phyloP scores from a whole-genome alignment of 2,888 invertebrate species.

The Trissonchulus latispiculum region DNA sequence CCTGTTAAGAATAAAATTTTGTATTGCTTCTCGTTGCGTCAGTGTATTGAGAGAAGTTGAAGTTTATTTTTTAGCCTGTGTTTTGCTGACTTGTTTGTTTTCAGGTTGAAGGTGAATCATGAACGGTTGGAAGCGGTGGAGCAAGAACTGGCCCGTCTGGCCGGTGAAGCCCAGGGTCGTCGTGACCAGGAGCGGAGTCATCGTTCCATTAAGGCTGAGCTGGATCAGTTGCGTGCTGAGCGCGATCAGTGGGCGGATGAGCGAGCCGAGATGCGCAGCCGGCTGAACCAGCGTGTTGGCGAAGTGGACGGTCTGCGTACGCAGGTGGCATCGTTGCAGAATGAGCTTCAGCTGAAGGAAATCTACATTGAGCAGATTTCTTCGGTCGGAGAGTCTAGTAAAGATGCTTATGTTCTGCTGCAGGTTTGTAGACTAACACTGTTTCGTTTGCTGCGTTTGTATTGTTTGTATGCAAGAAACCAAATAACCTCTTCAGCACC shows the following conservation, averaged over 20 bases:
- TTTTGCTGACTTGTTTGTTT: no score
- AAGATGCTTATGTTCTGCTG: no score
- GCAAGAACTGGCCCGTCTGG: background rate
- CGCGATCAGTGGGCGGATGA: slow-evolving; percentile 36
- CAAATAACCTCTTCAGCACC: no score
- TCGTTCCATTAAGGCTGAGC: slow-evolving; percentile 2
- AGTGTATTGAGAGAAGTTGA: no score
- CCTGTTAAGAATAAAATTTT: no score
- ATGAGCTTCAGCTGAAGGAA: slow-evolving; percentile 34
- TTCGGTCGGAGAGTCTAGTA: no score
- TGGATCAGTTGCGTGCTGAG: slow-evolving; percentile 30
- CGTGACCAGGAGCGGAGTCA: background rate
- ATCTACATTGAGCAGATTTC: slow-evolving; percentile 35
- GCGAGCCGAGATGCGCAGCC: slow-evolving; percentile 34
- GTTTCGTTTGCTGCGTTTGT: no score
- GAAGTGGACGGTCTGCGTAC: slow-evolving; percentile 15
- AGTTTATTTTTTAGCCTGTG: no score
- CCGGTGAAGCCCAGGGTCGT: background rate
- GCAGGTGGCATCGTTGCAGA: slow-evolving; percentile 29
- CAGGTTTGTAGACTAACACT: no score
- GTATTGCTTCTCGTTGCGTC: no score
- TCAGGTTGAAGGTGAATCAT: background rate
- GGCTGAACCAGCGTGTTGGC: slow-evolving; percentile 10
- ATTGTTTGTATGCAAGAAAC: no score
- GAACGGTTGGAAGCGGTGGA: background rate